Evolutionary conservation across 2,797 vertebrate species (phyloP), one percentile per base, ranked within the genome.

Genomic region (Eulemur albifrons): DNA sequence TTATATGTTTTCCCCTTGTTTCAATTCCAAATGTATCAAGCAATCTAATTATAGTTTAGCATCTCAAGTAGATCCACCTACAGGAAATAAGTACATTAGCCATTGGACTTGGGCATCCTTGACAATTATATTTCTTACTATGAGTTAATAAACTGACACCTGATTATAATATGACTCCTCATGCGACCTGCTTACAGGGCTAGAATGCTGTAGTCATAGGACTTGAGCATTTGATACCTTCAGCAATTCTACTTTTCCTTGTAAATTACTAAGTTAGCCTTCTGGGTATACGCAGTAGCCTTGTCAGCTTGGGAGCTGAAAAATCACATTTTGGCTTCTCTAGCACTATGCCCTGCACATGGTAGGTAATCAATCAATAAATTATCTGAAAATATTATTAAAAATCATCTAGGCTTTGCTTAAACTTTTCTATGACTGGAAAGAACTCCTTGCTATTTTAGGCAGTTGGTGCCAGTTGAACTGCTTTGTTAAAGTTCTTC

Each of bases 11-110:
- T 27, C 54, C 63, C 67, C 57, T 59, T 88, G 61, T 54, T 61
- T 92, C 61, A 84, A 90, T 54, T 82, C 35, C 76, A 93, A 76
- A 77, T 13, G 76, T 92, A 96, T 38, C 72, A 67, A 77, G 84
- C 17, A 86, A 86, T 32, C 48, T 65, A 90, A 90, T 90, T 79
- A 87, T 45, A 86, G 50, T 72, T 76, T 75, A 85, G 61, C 38
- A 63, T 97, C 67, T 88, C 54, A 2, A 23, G n/a, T 45, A 80
- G 73, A 85, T 81, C 54, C 35, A 88, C 72, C n/a, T 27, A 59
- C 17, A 92, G 72, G 57, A 92, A 93, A 72, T 43, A 30, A 92
- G 54, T 63, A 20, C 20, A 40, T n/a, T 52, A 92, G 76, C 40
- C 69, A 48, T 10, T 79, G 73, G 48, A n/a, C 52, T 50, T 70